These are phyloP conservation scores for Stenurella melanura DNA, from an alignment of 2,888 invertebrate genomes.

Conservation along the genomic window DNA sequence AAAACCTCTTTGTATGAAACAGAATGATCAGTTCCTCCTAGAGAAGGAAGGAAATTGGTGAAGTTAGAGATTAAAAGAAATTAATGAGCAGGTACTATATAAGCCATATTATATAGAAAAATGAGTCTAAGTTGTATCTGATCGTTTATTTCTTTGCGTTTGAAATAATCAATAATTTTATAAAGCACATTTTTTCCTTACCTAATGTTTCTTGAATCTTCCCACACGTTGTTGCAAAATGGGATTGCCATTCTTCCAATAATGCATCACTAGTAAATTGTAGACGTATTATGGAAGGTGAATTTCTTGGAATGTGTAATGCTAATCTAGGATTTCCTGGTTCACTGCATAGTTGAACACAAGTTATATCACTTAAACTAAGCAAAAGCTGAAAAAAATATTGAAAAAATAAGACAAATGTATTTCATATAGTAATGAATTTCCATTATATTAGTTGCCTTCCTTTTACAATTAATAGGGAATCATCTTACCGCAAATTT, in stretches of 20 bases:
- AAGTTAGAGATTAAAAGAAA: too few species aligned
- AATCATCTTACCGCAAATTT: too few species aligned
- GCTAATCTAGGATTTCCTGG: conserved; percentile 86
- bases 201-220: conserved; percentile 66
- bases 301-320: conserved; percentile 82
- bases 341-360: conserved; percentile 86
- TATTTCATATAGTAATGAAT: not conserved
- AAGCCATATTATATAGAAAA: too few species aligned
- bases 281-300: conserved; percentile 79
- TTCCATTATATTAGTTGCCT: not conserved
- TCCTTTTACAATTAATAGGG: too few species aligned
- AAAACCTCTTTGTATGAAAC: too few species aligned
- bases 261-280: conserved; percentile 89
- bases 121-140: too few species aligned
- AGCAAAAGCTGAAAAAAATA: conserved; percentile 77
- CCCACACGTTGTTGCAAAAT: conserved; percentile 80
- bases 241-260: conserved; percentile 92
- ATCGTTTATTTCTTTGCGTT: too few species aligned
- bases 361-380: conserved; percentile 85
- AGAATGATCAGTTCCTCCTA: too few species aligned
- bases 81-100: too few species aligned
- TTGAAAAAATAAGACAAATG: conserved; percentile 22
- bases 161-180: too few species aligned
- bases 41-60: too few species aligned
- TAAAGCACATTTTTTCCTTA: conserved; percentile 44